Percentiles rank a stretch among this genome's conserved stretches.
These are phyloP conservation scores for Eutolmus rufibarbis DNA, from an alignment of 2,888 invertebrate genomes.

Conservation along the genomic window DNA sequence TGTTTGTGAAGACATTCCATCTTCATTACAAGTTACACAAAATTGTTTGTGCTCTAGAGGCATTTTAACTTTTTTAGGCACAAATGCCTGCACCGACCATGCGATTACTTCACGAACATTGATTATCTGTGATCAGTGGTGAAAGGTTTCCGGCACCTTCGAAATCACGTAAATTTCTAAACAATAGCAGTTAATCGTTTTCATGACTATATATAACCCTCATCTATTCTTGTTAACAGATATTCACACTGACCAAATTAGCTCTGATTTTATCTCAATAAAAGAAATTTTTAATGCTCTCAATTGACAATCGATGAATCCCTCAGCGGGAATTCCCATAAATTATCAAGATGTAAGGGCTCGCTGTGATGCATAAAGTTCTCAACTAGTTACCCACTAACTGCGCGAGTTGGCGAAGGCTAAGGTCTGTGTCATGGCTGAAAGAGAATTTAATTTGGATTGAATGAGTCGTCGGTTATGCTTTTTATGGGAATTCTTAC, in stretches of 20 bases:
- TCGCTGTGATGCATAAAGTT: background rate
- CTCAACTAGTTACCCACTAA: background rate
- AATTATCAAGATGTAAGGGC: background rate
- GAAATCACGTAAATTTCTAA: background rate
- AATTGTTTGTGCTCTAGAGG: background rate
- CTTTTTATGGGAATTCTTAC: background rate
- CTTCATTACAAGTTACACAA: background rate
- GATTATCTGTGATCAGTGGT: background rate
- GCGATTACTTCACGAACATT: background rate
- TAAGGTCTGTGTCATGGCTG: background rate
- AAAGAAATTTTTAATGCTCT: background rate
- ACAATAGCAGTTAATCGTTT: background rate
- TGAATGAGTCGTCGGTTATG: background rate
- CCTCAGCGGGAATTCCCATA: background rate
- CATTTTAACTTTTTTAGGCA: background rate
- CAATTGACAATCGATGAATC: background rate
- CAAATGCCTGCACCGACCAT: background rate
- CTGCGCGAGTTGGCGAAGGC: background rate
- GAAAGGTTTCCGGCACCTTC: background rate
- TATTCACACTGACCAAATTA: background rate
- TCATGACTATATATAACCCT: background rate
- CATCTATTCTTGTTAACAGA: background rate
- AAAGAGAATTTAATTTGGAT: background rate
- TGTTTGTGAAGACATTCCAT: background rate
- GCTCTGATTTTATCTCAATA: background rate